phyloP scores from a whole-genome alignment of 2,113 vertebrate genomes.

The Hippolais icterina region DNA sequence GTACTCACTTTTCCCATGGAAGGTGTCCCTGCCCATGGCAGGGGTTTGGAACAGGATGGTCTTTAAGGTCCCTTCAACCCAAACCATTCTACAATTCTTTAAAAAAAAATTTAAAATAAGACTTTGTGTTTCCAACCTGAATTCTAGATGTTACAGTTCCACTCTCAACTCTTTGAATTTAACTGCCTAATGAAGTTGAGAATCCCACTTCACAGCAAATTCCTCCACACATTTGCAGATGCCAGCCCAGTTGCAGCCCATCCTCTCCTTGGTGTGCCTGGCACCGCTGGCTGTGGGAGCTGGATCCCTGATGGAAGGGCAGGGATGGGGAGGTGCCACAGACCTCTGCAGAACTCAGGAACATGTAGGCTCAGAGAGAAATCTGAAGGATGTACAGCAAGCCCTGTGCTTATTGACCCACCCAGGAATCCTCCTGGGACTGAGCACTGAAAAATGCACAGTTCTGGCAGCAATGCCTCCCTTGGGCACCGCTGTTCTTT shows the following conservation, averaged over 20 bases:
- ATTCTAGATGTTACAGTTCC: not conserved
- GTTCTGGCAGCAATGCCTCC: not conserved
- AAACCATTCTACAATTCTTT: not conserved
- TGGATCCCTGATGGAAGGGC: not conserved
- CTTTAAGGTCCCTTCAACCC: not conserved
- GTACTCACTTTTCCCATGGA: not conserved
- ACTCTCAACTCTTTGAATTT: not conserved
- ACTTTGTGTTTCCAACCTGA: not conserved
- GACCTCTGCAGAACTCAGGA: not conserved
- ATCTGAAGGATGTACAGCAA: not conserved
- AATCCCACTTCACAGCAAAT: not conserved
- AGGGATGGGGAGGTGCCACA: not conserved
- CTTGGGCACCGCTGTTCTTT: fast-evolving
- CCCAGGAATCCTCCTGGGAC: not conserved
- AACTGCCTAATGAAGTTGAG: not conserved
- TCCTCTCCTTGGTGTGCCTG: not conserved
- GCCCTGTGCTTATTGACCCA: not conserved
- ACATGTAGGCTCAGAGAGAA: not conserved
- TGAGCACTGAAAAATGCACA: fast-evolving
- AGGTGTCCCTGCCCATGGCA: not conserved
- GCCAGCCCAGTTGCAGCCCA: not conserved
- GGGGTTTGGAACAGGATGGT: not conserved
- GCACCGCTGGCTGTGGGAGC: not conserved
- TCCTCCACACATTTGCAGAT: not conserved
- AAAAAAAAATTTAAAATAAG: fast-evolving